Evolutionary conservation across 2,113 vertebrate species (phyloP).

Genomic region (Cephalopholis sonnerati): DNA sequence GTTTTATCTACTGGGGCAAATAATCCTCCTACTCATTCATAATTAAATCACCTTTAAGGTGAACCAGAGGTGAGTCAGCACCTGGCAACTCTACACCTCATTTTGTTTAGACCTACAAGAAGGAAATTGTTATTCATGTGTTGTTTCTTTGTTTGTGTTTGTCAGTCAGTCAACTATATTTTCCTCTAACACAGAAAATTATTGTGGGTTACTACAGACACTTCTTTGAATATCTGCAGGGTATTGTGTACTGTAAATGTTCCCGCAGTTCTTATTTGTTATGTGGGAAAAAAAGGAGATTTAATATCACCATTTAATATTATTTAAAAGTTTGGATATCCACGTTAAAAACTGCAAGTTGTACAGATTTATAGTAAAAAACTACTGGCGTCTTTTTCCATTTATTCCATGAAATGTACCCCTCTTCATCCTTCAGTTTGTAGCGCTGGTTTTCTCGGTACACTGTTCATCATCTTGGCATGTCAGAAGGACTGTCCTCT

Average conservation of each 20-base stretch:
- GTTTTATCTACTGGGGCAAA: slow-evolving; percentile 39
- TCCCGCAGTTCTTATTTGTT: neutral
- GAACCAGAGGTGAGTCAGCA: slow-evolving; percentile 46
- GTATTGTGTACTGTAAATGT: neutral
- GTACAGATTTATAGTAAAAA: neutral
- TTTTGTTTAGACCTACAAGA: slow-evolving; percentile 9
- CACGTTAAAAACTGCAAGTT: neutral
- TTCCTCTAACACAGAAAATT: neutral
- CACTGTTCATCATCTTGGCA: neutral
- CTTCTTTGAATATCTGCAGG: neutral
- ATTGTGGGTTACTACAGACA: neutral
- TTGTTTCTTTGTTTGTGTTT: neutral
- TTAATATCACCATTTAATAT: neutral
- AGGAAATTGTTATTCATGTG: neutral
- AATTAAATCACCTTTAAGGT: slow-evolving; percentile 64
- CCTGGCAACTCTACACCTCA: slow-evolving; percentile 8
- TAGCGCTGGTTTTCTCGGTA: neutral
- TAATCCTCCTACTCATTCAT: slow-evolving; percentile 59
- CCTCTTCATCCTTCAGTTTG: neutral
- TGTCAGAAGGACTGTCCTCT: neutral
- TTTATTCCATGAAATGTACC: neutral
- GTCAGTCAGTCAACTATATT: neutral
- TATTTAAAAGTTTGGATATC: neutral
- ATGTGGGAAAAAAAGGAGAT: neutral
- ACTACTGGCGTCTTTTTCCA: neutral